Conservation (phyloP, 1,140 invertebrate species). For the Macrosteles quadrilineatus region DNA sequence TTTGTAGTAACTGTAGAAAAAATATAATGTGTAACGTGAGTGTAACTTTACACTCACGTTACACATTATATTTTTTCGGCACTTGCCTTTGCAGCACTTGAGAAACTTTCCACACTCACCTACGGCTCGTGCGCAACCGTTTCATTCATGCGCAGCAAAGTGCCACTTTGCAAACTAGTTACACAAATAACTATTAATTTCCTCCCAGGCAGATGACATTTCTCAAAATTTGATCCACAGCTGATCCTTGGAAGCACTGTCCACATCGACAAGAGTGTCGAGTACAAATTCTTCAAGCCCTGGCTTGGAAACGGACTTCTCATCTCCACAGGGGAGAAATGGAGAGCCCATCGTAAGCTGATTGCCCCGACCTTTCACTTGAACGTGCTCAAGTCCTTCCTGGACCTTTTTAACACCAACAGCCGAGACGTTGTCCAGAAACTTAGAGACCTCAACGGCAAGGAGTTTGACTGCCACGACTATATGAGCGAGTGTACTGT, state of each 20-base stretch:
- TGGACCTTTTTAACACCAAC: constrained; percentile 85
- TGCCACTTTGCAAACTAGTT: too few species aligned
- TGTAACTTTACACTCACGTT: too few species aligned
- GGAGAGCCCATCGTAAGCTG: constrained; percentile 81
- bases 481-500: constrained; percentile 82
- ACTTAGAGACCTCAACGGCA: constrained; percentile 62
- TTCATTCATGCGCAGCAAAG: too few species aligned
- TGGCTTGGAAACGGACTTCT: constrained; percentile 88
- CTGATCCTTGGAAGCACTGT: constrained; percentile 65
- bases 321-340: constrained; percentile 69
- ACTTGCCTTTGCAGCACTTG: too few species aligned
- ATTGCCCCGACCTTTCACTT: constrained; percentile 94
- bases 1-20: too few species aligned
- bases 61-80: too few species aligned
- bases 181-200: too few species aligned
- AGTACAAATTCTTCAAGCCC: constrained; percentile 76
- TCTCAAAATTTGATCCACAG: too few species aligned
- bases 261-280: constrained; percentile 78
- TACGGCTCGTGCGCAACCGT: too few species aligned
- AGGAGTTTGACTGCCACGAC: constrained; percentile 80
- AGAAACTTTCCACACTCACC: too few species aligned
- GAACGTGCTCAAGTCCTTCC: constrained; percentile 86
- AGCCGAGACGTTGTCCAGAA: constrained; percentile 67
- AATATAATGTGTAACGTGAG: too few species aligned
- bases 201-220: too few species aligned